These are phyloP conservation scores for Mycetomoellerius zeteki DNA, from an alignment of 1,140 invertebrate species.

Conservation along the genomic window DNA sequence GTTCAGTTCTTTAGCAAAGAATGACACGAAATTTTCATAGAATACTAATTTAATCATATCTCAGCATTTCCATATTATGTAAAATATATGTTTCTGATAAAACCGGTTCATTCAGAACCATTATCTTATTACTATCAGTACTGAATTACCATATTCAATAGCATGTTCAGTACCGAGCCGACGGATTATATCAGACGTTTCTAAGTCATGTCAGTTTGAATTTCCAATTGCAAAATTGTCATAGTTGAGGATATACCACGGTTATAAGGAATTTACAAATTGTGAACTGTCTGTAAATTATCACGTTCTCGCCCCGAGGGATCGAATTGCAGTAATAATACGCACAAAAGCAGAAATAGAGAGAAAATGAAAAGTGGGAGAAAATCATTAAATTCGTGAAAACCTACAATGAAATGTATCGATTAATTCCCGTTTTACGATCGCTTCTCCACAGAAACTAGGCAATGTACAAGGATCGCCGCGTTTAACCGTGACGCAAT, in stretches of 20 bases:
- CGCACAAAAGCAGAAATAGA: background rate
- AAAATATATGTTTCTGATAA: conserved; percentile 38
- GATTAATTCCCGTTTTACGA: conserved; percentile 51
- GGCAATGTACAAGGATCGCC: conserved; percentile 56
- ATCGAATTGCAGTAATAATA: background rate
- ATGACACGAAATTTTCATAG: background rate
- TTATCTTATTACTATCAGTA: conserved; percentile 33
- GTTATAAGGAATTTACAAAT: background rate
- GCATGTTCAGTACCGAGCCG: background rate
- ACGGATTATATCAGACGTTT: background rate
- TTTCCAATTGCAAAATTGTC: background rate
- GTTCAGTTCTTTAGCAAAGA: background rate
- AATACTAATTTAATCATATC: conserved; percentile 39
- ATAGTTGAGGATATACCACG: background rate
- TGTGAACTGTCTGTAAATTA: conserved; percentile 3
- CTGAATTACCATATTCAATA: conserved; percentile 53
- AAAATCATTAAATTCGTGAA: conserved; percentile 19
- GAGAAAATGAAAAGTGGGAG: background rate
- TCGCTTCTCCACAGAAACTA: conserved; percentile 40
- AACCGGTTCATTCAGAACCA: conserved; percentile 15
- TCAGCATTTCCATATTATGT: conserved; percentile 45
- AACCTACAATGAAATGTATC: conserved; percentile 20
- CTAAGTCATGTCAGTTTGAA: conserved; percentile 10
- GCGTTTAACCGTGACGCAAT: conserved; percentile 65
- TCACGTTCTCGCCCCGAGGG: background rate